Evolutionary conservation across 2,888 invertebrate species (phyloP), one percentile per base, ranked within the genome.

Genomic region (Formica aserva): DNA sequence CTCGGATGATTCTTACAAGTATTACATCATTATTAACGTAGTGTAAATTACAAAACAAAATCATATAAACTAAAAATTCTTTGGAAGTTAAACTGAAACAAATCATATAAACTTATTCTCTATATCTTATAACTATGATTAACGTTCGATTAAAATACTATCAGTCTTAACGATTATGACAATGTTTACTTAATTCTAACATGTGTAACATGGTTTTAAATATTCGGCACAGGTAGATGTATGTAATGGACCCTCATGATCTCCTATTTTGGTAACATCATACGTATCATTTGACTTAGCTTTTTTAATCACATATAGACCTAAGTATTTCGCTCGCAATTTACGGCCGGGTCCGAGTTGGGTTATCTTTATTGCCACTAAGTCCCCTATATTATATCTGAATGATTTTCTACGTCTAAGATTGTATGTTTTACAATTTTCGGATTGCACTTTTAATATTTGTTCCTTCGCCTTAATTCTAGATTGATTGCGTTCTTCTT

Each of bases 301-400:
- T 45, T 81, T 82, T 8, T 13, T 52, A 29, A 85, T 77, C n/a
- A 45, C 6, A 57, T 86, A 87, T 0, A 82, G 86, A 9, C 85
- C 85, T 29, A 82, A 57, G 38, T 66, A 87, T 62, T 82, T 87
- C 3, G 80, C 38, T 38, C 66, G 32, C 11, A 87, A 32, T 26
- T 87, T 86, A 8, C 35, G 35, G 1, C 82, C 85, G 0, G 85
- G 80, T 26, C 72, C 65, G 0, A 81, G 35, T 8, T 83, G 83
- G 8, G 82, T 82, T 9, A 72, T 76, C 52, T 84, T 83, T 26
- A 85, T 84, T 4, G 86, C 83, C 0, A 86, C 77, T 15, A 75
- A 3, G 18, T 82, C 71, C 13, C 69, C 75, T 13, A 78, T 0
- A 5, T 15, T 18, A 26, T 80, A 57, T 1, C 63, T 45, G 3